These are phyloP conservation scores for Sanderia malayensis DNA, from an alignment of 30 jellyfish, hydroid and myxozoan species.

Conservation along the genomic window DNA sequence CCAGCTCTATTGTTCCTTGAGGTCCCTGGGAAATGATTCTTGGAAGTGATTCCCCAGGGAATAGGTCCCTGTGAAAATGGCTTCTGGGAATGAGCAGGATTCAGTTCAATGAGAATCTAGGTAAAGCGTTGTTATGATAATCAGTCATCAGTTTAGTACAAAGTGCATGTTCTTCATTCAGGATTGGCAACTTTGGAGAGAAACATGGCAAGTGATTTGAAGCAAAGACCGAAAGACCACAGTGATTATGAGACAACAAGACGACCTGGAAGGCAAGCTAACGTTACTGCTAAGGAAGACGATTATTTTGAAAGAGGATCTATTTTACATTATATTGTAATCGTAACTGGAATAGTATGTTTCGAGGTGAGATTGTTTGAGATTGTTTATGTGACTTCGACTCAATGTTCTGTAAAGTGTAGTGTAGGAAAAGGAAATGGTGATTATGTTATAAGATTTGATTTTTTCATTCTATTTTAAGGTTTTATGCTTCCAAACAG, in stretches of 20 bases:
- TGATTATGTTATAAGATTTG: neutral
- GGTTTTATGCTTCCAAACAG: constrained; percentile 57
- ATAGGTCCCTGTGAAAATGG: no score
- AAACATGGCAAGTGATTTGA: neutral
- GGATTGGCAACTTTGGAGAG: neutral
- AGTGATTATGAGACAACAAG: neutral
- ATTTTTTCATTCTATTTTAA: neutral
- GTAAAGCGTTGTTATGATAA: neutral
- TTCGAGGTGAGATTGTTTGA: constrained; percentile 23
- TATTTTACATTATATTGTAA: constrained; percentile 23
- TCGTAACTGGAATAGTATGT: constrained; percentile 23
- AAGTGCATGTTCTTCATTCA: neutral
- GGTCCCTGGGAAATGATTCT: no score
- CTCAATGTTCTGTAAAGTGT: neutral
- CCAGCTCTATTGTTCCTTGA: no score
- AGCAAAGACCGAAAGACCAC: neutral
- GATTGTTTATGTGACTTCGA: neutral
- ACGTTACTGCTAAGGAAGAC: neutral
- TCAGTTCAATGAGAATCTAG: no score
- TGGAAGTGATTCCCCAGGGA: no score
- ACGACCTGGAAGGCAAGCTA: neutral
- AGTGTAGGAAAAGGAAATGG: neutral
- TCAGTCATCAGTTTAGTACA: neutral
- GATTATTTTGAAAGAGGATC: constrained; percentile 51
- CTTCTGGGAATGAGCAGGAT: no score